Evolutionary conservation across 2,113 vertebrate genomes (phyloP), one percentile per base, ranked within the genome.

Genomic region (Pseudorhombus dupliciocellatus): DNA sequence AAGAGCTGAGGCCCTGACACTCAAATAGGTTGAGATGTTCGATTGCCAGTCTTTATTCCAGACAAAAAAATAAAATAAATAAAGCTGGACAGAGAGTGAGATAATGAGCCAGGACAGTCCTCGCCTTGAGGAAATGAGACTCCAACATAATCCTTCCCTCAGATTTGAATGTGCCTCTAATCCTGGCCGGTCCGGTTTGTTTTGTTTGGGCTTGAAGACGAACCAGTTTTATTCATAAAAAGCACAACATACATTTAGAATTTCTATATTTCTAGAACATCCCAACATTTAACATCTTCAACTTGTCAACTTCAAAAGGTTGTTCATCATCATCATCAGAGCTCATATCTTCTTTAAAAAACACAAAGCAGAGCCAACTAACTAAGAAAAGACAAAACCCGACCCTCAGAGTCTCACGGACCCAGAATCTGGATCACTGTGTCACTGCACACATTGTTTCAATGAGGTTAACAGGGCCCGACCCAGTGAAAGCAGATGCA

Each of bases 361-460:
- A 24, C 25, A 40, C 8, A 20, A 20, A 0, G 55, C 18, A 50
- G 15, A 63, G 54, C 0, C 22, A 26, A 61, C 15, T 25, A 25
- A 62, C 22, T 25, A 44, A 18, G 40, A 44, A 18, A 44, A 44
- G 16, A 4, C 40, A 16, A 50, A 48, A 20, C 44, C 44, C 18
- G 44, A 46, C 44, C 44, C 44, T 20, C 7, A 14, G 21, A 24
- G 9, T 76, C 66, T 70, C 44, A 73, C 66, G 73, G 69, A 77
- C 65, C 80, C 77, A 72, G 73, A 83, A 70, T 61, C 70, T 44
- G 74, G 69, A 71, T 22, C 70, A 61, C 54, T 10, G 28, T 50
- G 74, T 63, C 74, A 30, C 62, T 50, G 25, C 77, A 82, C 70
- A 73, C 37, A 58, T 72, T 82, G 73, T 74, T 80, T 34, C 62